A percentile compares a stretch with the other conserved stretches of the same genome.
These are phyloP conservation scores for Nasonia giraulti DNA, from an alignment of 1,140 invertebrate genomes.

Conservation along the genomic window DNA sequence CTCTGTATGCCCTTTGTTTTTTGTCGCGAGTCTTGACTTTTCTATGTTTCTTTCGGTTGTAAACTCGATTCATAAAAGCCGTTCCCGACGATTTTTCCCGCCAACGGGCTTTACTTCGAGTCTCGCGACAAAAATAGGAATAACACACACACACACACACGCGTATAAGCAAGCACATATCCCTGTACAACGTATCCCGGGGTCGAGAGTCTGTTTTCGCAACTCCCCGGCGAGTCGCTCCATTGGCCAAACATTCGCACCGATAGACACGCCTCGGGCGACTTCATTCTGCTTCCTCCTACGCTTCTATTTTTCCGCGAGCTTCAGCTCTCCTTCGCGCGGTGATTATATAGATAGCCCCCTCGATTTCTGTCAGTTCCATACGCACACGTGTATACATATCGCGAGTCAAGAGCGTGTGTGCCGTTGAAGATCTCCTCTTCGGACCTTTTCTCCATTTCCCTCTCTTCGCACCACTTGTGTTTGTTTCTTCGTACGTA, in stretches of 20 bases:
- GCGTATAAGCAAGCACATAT: neutral
- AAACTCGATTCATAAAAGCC: neutral
- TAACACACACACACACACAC: neutral
- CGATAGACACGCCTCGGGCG: constrained; percentile 1
- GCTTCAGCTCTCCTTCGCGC: neutral
- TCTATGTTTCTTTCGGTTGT: neutral
- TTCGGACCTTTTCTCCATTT: neutral
- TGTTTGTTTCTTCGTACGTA: too few species aligned
- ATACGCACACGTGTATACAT: neutral
- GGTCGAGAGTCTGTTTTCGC: constrained; percentile 17
- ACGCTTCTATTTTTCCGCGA: neutral
- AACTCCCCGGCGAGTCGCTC: neutral
- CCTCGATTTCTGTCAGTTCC: neutral
- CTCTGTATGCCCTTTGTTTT: neutral
- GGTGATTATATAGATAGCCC: neutral
- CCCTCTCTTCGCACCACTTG: too few species aligned
- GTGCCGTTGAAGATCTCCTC: neutral
- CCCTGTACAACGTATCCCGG: neutral
- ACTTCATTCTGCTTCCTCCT: neutral
- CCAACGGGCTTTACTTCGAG: neutral
- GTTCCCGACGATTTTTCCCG: too few species aligned
- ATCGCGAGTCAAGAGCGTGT: neutral
- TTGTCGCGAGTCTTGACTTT: neutral
- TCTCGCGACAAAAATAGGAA: neutral
- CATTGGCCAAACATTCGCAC: constrained; percentile 22